Evolutionary conservation across 2,797 vertebrate species (phyloP).

Genomic region (Macropus fuliginosus): DNA sequence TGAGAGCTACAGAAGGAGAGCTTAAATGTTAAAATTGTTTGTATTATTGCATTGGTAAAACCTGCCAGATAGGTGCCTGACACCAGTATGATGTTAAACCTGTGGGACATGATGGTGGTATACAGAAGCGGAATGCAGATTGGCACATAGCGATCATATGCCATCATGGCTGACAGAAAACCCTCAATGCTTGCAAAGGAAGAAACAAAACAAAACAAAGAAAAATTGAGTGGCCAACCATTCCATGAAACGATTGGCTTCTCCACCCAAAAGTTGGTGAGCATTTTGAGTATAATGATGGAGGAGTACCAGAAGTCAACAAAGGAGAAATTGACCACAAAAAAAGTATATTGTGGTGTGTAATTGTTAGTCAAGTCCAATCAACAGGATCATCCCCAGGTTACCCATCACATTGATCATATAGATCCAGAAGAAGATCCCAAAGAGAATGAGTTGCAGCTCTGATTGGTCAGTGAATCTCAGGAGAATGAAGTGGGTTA

Average conservation of each 20-base stretch:
- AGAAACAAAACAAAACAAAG: background rate
- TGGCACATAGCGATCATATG: conserved; percentile 65
- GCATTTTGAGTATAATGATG: conserved; percentile 53
- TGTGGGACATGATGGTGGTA: conserved; percentile 37
- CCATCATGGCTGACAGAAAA: conserved; percentile 64
- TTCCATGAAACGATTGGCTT: conserved; percentile 62
- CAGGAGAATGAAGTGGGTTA: conserved; percentile 66
- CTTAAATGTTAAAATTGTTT: conserved; percentile 64
- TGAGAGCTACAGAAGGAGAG: conserved; percentile 68
- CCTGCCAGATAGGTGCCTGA: too few species aligned
- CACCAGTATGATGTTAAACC: conserved; percentile 27
- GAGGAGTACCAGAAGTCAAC: conserved; percentile 72
- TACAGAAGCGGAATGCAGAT: conserved; percentile 68
- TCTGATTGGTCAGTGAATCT: conserved; percentile 60
- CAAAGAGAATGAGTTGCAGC: conserved; percentile 60
- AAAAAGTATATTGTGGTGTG: conserved; percentile 75
- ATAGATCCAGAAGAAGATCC: conserved; percentile 62
- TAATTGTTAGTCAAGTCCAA: conserved; percentile 40
- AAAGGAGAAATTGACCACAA: conserved; percentile 69
- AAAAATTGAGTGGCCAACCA: conserved; percentile 70
- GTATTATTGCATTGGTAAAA: too few species aligned
- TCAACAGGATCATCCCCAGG: conserved; percentile 65
- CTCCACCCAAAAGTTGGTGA: conserved; percentile 53
- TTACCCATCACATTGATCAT: conserved; percentile 57
- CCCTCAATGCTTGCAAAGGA: conserved; percentile 68